Base-by-base conservation (phyloP, 2,113 vertebrate species). In the Pungitius pungitius region DNA sequence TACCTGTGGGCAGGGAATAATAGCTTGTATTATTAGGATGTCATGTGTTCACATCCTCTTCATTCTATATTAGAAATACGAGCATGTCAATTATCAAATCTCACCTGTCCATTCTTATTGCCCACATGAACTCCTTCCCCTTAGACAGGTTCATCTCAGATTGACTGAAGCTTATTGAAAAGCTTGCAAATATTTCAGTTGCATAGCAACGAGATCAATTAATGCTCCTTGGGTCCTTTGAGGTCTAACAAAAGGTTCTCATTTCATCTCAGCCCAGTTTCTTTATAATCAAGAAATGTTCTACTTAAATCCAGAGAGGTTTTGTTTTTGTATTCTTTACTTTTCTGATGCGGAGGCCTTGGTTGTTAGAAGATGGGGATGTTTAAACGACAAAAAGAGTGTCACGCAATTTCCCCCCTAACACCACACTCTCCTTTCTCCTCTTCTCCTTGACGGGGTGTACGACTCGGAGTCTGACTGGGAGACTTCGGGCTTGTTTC, bases 171-270 rank as follows among this genome's bases (percentile, higher is more conserved):
- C 52, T 80, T 39, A 35, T 69, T 77, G 69, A 80, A 73, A 22
- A 56, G 54, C 64, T 67, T 40, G 62, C 58, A 76, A 69, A 74
- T 55, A 43, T 54, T 27, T 47, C 61, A 39, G 81, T 77, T 64
- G 74, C 85, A 51, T 83, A 80, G 85, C 85, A 79, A 75, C 83
- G 3, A 3, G 22, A 60, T 77, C 75, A 69, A 83, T 85, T 72
- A 79, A 63, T 66, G 70, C 26, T 64, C 43, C 33, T 71, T 37
- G 15, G 63, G 51, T 58, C 39, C 13, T 75, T 58, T 78, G 56
- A 80, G 60, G 58, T 73, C 45, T 30, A 42, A 26, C 33, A 62
- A 39, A 37, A 64, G 15, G 39, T 18, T 40, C 4, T 3, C 24
- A 20, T 70, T 33, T 39, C 27, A 37, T 75, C 52, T 8, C 20